phyloP scores from a whole-genome alignment of 2,888 invertebrate species.

The Tipula confusa region DNA sequence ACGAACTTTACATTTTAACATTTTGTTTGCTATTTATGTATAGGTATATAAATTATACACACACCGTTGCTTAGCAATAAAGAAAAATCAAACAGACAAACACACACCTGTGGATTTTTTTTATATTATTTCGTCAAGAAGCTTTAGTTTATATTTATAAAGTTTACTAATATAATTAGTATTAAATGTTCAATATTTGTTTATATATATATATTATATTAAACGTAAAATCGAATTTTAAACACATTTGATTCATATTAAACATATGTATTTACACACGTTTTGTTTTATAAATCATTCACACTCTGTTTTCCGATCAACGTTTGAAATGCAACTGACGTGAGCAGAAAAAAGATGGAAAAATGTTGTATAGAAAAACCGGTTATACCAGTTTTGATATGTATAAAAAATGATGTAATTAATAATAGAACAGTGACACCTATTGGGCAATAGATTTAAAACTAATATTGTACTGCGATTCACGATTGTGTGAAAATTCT shows the following conservation, averaged over 20 bases:
- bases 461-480: background rate
- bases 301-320: background rate
- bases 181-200: too few species aligned
- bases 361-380: background rate
- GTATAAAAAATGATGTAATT: background rate
- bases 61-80: slow-evolving; percentile 28
- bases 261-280: background rate
- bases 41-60: background rate
- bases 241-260: background rate
- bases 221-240: background rate
- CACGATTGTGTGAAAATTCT: too few species aligned
- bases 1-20: background rate
- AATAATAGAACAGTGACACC: background rate
- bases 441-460: background rate
- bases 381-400: slow-evolving; percentile 16
- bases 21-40: slow-evolving; percentile 27
- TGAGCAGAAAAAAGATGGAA: background rate
- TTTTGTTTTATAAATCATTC: background rate
- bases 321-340: slow-evolving; percentile 28
- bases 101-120: slow-evolving; percentile 29
- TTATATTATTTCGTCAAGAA: background rate
- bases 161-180: too few species aligned
- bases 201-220: background rate
- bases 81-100: slow-evolving; percentile 28
- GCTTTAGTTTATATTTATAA: background rate